Evolutionary conservation across 2,888 invertebrate genomes (phyloP).

Genomic region (Drosophila cracens): DNA sequence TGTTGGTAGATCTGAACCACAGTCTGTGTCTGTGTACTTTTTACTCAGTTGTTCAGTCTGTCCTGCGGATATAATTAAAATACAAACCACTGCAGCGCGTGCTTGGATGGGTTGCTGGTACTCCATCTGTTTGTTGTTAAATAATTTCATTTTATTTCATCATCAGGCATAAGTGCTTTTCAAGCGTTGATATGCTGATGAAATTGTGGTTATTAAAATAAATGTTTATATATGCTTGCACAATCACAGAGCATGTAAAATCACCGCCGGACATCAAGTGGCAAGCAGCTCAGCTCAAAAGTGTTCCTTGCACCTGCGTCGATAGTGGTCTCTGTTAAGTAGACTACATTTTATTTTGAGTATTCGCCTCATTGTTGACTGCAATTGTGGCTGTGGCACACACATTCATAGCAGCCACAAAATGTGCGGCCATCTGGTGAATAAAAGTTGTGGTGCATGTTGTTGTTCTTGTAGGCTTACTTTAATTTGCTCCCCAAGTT

Average conservation of each 20-base stretch:
- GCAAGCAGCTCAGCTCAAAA: background rate
- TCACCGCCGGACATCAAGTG: constrained; percentile 2
- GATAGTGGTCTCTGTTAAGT: constrained; percentile 3
- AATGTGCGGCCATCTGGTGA: constrained; percentile 4
- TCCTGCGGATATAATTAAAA: constrained; percentile 70
- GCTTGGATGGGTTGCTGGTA: background rate
- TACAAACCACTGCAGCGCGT: constrained; percentile 20
- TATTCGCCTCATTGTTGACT: constrained; percentile 12
- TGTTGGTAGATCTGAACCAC: background rate
- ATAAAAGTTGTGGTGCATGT: background rate
- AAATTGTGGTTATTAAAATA: constrained; percentile 51
- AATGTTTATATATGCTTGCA: background rate
- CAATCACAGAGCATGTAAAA: background rate
- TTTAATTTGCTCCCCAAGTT: constrained; percentile 27
- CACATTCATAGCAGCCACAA: background rate
- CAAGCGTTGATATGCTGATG: constrained; percentile 17
- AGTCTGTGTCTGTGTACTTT: constrained; percentile 12
- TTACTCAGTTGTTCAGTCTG: constrained; percentile 23
- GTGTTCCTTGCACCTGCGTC: background rate
- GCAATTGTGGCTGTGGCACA: background rate
- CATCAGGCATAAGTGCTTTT: constrained; percentile 7
- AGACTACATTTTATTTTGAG: constrained; percentile 4
- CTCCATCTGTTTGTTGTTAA: constrained; percentile 22
- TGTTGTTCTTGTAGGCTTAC: background rate
- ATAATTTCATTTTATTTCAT: constrained; percentile 25